A percentile compares a stretch with the other conserved stretches of the same genome.
phyloP scores from a whole-genome alignment of 2,888 invertebrate genomes.

The Drosophila mayaguana region DNA sequence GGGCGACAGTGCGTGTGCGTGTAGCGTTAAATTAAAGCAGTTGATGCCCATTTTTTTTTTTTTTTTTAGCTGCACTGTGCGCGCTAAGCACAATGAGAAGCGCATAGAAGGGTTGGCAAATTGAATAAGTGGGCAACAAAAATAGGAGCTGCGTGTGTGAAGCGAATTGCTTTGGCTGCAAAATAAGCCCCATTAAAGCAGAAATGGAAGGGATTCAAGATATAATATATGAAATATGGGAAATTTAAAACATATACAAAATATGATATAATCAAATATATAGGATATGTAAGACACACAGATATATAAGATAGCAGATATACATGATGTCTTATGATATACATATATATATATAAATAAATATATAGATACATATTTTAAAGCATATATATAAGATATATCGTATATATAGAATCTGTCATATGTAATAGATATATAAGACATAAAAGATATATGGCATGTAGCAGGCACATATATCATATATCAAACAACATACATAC shows the following conservation, averaged over 20 bases:
- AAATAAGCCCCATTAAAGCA: neutral
- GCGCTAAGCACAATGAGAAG: conserved; percentile 23
- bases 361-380: no score
- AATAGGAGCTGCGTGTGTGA: neutral
- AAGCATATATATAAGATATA: neutral
- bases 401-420: no score
- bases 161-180: conserved; percentile 5
- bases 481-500: neutral
- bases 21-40: conserved; percentile 73
- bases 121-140: conserved; percentile 44
- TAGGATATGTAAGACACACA: neutral
- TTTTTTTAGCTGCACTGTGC: conserved; percentile 20
- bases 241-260: neutral
- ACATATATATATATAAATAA: no score
- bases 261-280: neutral
- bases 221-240: neutral
- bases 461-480: neutral
- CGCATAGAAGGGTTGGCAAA: conserved; percentile 28
- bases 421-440: no score
- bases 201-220: neutral
- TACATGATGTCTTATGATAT: no score
- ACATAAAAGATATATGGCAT: no score
- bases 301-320: neutral
- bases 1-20: conserved; percentile 66
- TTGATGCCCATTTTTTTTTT: conserved; percentile 25